phyloP scores from a whole-genome alignment of 2,113 vertebrate genomes.

The Zosterops lateralis region DNA sequence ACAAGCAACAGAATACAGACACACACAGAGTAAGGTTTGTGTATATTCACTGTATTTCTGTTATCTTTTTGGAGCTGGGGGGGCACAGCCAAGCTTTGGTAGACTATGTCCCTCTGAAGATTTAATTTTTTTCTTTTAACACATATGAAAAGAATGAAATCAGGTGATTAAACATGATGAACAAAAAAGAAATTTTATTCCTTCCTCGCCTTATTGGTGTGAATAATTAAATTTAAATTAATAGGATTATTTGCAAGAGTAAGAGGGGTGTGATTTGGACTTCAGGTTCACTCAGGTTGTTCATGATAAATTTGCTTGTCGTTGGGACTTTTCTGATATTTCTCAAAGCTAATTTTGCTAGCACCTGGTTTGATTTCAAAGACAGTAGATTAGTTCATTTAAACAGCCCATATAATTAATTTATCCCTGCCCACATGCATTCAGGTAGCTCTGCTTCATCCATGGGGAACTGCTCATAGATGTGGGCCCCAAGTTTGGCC shows the following conservation, averaged over 20 bases:
- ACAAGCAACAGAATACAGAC: background rate
- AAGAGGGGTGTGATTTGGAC: background rate
- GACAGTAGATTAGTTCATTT: background rate
- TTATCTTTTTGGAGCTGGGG: conserved; percentile 1
- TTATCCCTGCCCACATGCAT: background rate
- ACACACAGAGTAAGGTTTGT: background rate
- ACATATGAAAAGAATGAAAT: background rate
- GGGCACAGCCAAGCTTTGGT: background rate
- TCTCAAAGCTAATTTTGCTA: background rate
- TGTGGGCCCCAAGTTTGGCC: background rate
- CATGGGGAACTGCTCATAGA: background rate
- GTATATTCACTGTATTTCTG: conserved; percentile 35
- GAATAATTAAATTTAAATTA: conserved; percentile 53
- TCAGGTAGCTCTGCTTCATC: background rate
- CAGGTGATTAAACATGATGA: background rate
- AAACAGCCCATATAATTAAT: background rate
- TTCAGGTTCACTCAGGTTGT: background rate
- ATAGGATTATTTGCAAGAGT: background rate
- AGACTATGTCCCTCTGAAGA: background rate
- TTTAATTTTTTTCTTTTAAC: background rate
- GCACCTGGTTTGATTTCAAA: background rate
- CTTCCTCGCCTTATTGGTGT: background rate
- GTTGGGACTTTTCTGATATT: background rate
- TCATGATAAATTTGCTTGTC: background rate
- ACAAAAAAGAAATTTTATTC: background rate